These are phyloP conservation scores for Diplodus sargus DNA, from an alignment of 2,797 vertebrate species.

Conservation along the genomic window DNA sequence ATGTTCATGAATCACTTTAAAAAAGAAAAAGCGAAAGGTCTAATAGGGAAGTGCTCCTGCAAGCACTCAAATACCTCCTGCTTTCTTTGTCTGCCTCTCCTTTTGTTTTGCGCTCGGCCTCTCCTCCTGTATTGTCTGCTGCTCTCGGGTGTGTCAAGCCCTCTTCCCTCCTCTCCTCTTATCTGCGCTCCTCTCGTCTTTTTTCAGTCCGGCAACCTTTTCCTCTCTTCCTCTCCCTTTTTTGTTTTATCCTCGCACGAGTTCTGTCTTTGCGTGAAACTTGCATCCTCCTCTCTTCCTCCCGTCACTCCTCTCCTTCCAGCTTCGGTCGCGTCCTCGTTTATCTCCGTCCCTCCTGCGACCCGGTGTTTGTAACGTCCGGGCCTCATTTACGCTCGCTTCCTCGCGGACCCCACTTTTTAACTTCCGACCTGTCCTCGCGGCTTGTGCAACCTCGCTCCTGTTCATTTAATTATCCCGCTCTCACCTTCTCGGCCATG, in stretches of 20 bases:
- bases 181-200: background rate
- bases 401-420: slow-evolving; percentile 25
- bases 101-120: slow-evolving; percentile 43
- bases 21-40: slow-evolving; percentile 22
- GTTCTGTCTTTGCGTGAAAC: slow-evolving; percentile 4
- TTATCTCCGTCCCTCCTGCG: slow-evolving; percentile 41
- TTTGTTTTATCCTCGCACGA: slow-evolving; percentile 11
- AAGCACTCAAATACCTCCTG: slow-evolving; percentile 27
- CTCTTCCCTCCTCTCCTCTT: slow-evolving; percentile 14
- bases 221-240: slow-evolving; percentile 17
- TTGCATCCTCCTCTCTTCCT: background rate
- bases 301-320: slow-evolving; percentile 27
- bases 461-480: slow-evolving; percentile 32
- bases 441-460: slow-evolving; percentile 38
- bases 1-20: slow-evolving; percentile 33
- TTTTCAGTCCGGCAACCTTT: slow-evolving; percentile 8
- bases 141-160: slow-evolving; percentile 38
- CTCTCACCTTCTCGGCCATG: slow-evolving; percentile 20
- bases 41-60: slow-evolving; percentile 44
- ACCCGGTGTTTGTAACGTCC: slow-evolving; percentile 48
- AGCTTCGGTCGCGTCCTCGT: slow-evolving; percentile 44
- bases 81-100: slow-evolving; percentile 16
- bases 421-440: slow-evolving; percentile 45
- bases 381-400: slow-evolving; percentile 52
- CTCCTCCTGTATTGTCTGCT: slow-evolving; percentile 23